Conservation (phyloP, 2,113 vertebrate genomes). For the Coracopsis vasa region DNA sequence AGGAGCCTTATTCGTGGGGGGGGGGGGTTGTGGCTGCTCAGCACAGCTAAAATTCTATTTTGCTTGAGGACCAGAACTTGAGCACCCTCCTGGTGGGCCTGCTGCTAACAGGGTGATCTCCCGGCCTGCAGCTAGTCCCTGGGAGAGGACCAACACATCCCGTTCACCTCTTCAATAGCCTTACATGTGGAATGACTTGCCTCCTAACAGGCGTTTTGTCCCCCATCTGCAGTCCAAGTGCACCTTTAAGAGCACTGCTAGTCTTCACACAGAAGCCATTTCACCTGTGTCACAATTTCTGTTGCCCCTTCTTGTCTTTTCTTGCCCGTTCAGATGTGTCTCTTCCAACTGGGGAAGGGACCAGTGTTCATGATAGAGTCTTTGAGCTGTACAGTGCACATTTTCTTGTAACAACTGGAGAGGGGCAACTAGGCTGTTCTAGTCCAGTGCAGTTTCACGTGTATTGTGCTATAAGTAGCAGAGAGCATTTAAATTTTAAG, state of each 20-base stretch:
- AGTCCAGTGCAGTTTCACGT: not conserved
- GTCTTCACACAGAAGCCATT: not conserved
- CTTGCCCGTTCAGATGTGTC: not conserved
- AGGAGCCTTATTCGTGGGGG: no score
- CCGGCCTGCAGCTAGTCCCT: accelerated
- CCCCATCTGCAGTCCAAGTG: accelerated
- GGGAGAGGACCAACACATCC: not conserved
- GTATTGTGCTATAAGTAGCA: not conserved
- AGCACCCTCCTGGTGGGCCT: not conserved
- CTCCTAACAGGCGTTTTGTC: not conserved
- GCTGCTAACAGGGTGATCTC: accelerated
- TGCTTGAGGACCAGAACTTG: not conserved
- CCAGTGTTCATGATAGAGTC: no score
- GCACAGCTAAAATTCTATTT: not conserved
- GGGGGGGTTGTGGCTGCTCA: not conserved
- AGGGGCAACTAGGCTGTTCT: not conserved
- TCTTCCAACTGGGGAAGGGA: not conserved
- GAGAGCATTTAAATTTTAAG: not conserved
- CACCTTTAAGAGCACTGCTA: accelerated
- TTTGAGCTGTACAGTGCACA: not conserved
- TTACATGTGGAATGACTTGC: accelerated
- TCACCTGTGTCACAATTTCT: not conserved
- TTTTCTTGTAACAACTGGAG: not conserved
- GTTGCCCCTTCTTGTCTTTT: not conserved
- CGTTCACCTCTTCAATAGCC: accelerated